Base-by-base conservation (phyloP, 2,797 vertebrate genomes). In the Menidia menidia region DNA sequence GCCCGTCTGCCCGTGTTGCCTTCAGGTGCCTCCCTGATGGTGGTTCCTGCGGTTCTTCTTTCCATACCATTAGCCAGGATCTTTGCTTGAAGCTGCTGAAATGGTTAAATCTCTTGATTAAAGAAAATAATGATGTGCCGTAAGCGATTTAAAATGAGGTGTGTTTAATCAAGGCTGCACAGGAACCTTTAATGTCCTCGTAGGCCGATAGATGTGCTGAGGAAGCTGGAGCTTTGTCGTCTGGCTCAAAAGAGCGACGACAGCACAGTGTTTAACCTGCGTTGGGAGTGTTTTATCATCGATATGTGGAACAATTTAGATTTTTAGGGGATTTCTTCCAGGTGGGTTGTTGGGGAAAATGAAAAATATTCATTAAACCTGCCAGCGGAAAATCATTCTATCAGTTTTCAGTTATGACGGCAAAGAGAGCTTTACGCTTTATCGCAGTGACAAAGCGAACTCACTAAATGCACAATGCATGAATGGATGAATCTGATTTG, bases 241-340 rank as follows among this genome's bases (percentile, higher is more conserved):
- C 42, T 42, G 18, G 10, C 15, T 60, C 2, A n/a, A 7, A 10
- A 50, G 25, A 58, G 60, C 47, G 39, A 67, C 11, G 45, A 0
- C 4, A 56, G n/a, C 5, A 6, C 18, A 48, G 19, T 48, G 16
- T 3, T 59, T 18, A 1, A 3, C 14, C 45, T 14, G 11, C 19
- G 25, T 48, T 42, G 10, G 0, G 39, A 48, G 56, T 67, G 45
- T 5, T 65, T 61, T 31, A 53, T 65, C 48, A 53, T 54, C 25
- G 59, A 53, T 2, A 0, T 35, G 0, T 3, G 15, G n/a, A 60
- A 65, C 41, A 1, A 11, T 43, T 48, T 65, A 44, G n/a, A 51
- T 68, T 55, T 6, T 32, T 33, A 47, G n/a, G 5, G 45, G 16
- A 32, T 35, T 18, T 30, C 19, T 15, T 39, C 53, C 30, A 15